Base-by-base conservation (phyloP, 2,888 invertebrate species). In the Oasisia sp. region DNA sequence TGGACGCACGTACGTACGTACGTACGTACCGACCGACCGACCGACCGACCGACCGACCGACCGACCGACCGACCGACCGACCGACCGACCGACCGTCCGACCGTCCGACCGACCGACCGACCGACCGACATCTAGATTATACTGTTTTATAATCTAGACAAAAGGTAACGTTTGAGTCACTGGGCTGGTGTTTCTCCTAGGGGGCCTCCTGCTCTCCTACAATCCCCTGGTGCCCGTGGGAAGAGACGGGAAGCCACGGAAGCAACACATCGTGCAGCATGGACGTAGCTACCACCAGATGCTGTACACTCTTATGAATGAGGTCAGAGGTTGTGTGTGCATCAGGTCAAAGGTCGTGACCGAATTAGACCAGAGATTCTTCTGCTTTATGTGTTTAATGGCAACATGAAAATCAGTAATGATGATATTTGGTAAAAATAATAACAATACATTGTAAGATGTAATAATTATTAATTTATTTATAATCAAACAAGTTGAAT, bases 251-350 rank as follows among this genome's bases (percentile, higher is more conserved):
- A 93, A 95, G 8, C 95, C 95, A 2, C 93, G 95, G 14, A 94
- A 94, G 91, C 95, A 95, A 91, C 94, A 95, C 92, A 89, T 94
- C 27, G 94, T 95, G 45, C 92, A 94, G 0, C 95, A 94, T 92
- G 95, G 95, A 92, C 95, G 95, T 93, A 94, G 94, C 91, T 95
- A 94, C 93, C 94, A 94, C 91, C 94, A 95, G 92, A 95, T 94
- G 94, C 95, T 95, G 90, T 93, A 93, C 32, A 94, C 95, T 0
- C 91, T 93, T 19, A 91, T 93, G 45, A 89, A 91, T 9, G 93
- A 93, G 91, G 91, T 91, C 56, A n/a, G 32, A 4, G n/a, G 74
- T 74, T 19, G 19, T 74, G 27, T 7, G 74, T 74, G 74, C 74
- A 74, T 27, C 0, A 74, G 74, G 74, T 74, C 74, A 74, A 27